These are phyloP conservation scores for Dinomys branickii DNA, from an alignment of 2,113 vertebrate genomes.

Conservation along the genomic window DNA sequence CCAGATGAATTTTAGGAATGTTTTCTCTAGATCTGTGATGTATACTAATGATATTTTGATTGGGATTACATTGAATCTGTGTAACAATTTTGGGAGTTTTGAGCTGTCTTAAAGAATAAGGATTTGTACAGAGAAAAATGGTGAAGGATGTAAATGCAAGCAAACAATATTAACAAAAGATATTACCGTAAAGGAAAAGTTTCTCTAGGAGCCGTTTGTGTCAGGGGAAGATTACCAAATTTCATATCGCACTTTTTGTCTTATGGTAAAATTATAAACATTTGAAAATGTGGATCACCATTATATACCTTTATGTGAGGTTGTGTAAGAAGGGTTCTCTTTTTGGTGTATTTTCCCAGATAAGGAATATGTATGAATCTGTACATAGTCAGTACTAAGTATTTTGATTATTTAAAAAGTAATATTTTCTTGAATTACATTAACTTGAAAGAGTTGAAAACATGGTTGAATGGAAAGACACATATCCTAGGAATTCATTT, in stretches of 20 bases:
- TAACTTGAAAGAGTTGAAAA: background rate
- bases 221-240: background rate
- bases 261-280: background rate
- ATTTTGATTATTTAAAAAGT: background rate
- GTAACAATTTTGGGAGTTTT: too few relatives aligned
- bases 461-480: background rate
- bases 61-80: too few relatives aligned
- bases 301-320: slow-evolving; percentile 21
- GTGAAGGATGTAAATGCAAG: background rate
- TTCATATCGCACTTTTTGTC: background rate
- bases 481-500: background rate
- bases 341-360: background rate
- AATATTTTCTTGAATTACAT: background rate
- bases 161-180: background rate
- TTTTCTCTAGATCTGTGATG: too few relatives aligned
- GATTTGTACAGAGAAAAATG: background rate
- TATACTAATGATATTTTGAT: too few relatives aligned
- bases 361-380: background rate
- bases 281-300: background rate
- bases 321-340: background rate
- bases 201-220: background rate
- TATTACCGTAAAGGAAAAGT: background rate
- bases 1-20: too few relatives aligned
- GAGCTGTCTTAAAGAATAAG: background rate
- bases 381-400: background rate